phyloP scores from a whole-genome alignment of 2,888 invertebrate species.

The Himalopsyche japonica region DNA sequence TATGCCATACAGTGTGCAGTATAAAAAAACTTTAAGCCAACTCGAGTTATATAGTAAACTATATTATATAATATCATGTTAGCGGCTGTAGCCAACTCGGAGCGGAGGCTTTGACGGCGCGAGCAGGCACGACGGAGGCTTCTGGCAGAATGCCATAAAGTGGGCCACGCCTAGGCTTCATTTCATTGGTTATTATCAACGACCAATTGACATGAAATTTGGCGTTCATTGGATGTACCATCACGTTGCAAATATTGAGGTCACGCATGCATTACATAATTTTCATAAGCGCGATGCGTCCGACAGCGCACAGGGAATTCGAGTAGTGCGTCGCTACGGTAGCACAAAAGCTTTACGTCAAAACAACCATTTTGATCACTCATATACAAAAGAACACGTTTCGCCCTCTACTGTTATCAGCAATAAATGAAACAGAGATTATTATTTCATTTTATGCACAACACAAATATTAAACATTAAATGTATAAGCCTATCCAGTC shows the following conservation, averaged over 20 bases:
- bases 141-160: constrained; percentile 54
- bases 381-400: too few species aligned
- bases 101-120: constrained; percentile 17
- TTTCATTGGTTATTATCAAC: constrained; percentile 60
- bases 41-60: not conserved
- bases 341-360: not conserved
- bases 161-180: constrained; percentile 56
- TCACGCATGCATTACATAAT: constrained; percentile 12
- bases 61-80: not conserved
- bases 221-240: constrained; percentile 51
- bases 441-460: too few species aligned
- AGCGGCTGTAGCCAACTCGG: not conserved
- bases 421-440: too few species aligned
- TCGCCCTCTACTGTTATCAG: too few species aligned
- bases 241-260: constrained; percentile 22
- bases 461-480: too few species aligned
- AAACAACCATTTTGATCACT: not conserved
- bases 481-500: too few species aligned
- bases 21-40: not conserved
- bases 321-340: not conserved
- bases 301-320: not conserved
- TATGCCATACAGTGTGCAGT: too few species aligned
- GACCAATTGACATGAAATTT: constrained; percentile 59
- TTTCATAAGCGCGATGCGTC: not conserved
- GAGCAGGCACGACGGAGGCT: constrained; percentile 41